Percentiles rank a stretch among this genome's conserved stretches.
phyloP scores from a whole-genome alignment of 2,797 vertebrate species.

The Melanotaenia maccullochi region DNA sequence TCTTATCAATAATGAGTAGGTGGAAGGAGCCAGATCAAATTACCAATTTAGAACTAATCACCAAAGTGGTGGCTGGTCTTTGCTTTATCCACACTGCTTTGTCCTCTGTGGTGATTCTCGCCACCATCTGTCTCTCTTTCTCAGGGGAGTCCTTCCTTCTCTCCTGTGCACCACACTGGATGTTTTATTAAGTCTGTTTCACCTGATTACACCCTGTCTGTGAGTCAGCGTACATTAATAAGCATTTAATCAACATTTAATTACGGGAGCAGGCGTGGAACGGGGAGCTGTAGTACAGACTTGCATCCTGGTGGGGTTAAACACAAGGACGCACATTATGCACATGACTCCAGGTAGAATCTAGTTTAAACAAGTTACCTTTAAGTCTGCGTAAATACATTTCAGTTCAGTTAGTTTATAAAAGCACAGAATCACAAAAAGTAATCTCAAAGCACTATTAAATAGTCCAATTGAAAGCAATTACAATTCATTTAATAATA shows the following conservation, averaged over 20 bases:
- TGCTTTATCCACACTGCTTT: conserved; percentile 59
- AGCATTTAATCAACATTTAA: conserved; percentile 83
- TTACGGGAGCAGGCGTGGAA: conserved; percentile 55
- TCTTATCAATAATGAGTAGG: conserved; percentile 82
- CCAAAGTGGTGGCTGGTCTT: conserved; percentile 75
- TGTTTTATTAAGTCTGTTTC: conserved; percentile 84
- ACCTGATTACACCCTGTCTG: conserved; percentile 80
- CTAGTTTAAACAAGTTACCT: neutral
- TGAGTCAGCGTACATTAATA: conserved; percentile 77
- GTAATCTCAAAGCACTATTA: neutral
- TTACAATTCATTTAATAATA: neutral
- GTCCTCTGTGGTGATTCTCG: conserved; percentile 60
- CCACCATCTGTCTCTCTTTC: conserved; percentile 77
- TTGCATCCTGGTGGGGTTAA: conserved; percentile 55
- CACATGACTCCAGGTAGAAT: neutral
- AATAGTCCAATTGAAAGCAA: neutral
- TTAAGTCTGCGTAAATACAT: neutral
- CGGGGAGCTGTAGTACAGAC: conserved; percentile 39
- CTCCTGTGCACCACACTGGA: conserved; percentile 61
- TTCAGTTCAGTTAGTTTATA: neutral
- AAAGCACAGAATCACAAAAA: neutral
- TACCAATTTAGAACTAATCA: conserved; percentile 81
- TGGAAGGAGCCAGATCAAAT: conserved; percentile 80
- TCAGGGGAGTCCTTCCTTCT: conserved; percentile 67
- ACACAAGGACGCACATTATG: conserved; percentile 40